Conservation (phyloP, 2,113 vertebrate genomes). For the Tachuris rubrigastra region DNA sequence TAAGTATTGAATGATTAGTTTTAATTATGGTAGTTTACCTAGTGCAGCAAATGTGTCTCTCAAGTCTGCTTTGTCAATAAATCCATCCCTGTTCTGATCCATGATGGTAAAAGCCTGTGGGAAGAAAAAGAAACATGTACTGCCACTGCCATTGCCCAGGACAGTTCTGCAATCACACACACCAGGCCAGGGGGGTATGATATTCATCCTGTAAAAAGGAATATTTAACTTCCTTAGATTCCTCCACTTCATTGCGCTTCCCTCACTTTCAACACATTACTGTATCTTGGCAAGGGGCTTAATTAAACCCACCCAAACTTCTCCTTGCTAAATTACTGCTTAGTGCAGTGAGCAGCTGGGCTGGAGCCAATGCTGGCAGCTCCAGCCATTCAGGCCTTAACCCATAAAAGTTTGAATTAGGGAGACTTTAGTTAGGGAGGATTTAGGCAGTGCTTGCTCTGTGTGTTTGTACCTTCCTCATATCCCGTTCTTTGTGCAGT, state of each 20-base stretch:
- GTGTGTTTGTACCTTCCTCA: neutral
- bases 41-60: constrained; percentile 84
- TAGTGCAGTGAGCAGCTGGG: constrained; percentile 36
- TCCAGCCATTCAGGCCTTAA: constrained; percentile 42
- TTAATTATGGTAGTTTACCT: constrained; percentile 60
- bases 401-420: constrained; percentile 4
- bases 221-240: constrained; percentile 42
- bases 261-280: constrained; percentile 41
- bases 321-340: constrained; percentile 53
- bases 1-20: neutral
- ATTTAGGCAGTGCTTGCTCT: neutral
- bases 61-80: constrained; percentile 89
- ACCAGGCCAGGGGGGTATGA: neutral
- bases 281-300: constrained; percentile 59
- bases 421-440: neutral
- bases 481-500: neutral
- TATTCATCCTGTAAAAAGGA: neutral
- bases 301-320: constrained; percentile 66
- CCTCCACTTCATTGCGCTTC: constrained; percentile 17
- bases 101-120: constrained; percentile 90
- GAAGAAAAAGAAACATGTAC: neutral
- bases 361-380: constrained; percentile 53
- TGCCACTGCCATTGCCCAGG: neutral
- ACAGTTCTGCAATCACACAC: neutral
- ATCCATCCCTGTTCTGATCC: constrained; percentile 92